Conservation (phyloP, 2,797 vertebrate species). For the Strix occidentalis region DNA sequence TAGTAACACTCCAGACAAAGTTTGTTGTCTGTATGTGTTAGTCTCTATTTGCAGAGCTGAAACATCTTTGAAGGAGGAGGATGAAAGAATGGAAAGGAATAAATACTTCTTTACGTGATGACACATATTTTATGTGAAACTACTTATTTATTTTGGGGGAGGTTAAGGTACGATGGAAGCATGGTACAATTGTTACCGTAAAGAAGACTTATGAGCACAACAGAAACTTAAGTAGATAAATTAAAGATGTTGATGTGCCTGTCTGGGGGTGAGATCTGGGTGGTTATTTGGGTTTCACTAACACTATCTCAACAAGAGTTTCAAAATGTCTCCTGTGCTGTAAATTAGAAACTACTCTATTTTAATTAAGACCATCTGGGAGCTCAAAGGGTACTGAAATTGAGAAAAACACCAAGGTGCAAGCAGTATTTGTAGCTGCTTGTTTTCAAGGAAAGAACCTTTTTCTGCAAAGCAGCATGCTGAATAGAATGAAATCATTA, state of each 20-base stretch:
- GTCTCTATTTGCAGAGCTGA: neutral
- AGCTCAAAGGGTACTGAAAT: neutral
- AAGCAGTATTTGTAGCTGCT: neutral
- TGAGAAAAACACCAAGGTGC: neutral
- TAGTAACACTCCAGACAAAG: neutral
- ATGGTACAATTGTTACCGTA: constrained; percentile 6
- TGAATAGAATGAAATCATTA: neutral
- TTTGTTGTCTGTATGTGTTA: neutral
- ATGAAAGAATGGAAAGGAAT: neutral
- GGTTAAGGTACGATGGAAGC: neutral
- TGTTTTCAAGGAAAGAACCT: neutral
- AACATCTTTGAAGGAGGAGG: neutral
- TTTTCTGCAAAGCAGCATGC: neutral
- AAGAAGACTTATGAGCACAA: constrained; percentile 49
- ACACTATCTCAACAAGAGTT: constrained; percentile 59
- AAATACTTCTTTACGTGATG: neutral
- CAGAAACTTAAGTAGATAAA: constrained; percentile 48
- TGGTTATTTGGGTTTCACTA: constrained; percentile 65
- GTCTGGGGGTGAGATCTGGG: constrained; percentile 21
- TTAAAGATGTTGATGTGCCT: constrained; percentile 30
- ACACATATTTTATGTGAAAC: neutral
- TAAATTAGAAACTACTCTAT: constrained; percentile 68
- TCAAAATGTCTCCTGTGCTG: constrained; percentile 57
- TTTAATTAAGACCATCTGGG: constrained; percentile 64
- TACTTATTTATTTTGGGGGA: neutral